Conservation (phyloP, 2,797 vertebrate genomes). For the Chaetodon trifasciatus region DNA sequence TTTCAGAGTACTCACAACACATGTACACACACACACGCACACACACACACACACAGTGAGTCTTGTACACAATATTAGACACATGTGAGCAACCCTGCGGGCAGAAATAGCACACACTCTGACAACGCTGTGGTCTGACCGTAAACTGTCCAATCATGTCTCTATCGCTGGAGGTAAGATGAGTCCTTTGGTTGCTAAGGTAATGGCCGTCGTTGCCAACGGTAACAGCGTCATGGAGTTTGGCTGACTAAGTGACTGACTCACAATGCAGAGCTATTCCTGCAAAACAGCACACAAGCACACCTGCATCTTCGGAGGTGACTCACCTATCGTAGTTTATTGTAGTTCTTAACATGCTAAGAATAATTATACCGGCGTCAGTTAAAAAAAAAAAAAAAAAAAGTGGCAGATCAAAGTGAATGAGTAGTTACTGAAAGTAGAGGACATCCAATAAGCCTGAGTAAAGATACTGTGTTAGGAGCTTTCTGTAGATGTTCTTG, state of each 20-base stretch:
- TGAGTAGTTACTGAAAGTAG: neutral
- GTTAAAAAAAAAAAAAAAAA: neutral
- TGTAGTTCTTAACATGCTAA: neutral
- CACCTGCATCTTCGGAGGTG: neutral
- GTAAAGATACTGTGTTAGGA: neutral
- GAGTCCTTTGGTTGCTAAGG: conserved; percentile 34
- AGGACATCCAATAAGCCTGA: neutral
- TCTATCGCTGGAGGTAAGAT: conserved; percentile 27
- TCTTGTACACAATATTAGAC: neutral
- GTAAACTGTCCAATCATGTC: conserved; percentile 11
- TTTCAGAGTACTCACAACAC: neutral
- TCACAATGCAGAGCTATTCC: conserved; percentile 34
- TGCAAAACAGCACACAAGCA: neutral
- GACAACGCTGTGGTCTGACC: conserved; percentile 7
- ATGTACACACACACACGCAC: neutral
- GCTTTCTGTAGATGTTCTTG: neutral
- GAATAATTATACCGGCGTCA: neutral
- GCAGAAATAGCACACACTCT: neutral
- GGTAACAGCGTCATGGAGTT: conserved; percentile 17
- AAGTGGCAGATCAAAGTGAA: neutral
- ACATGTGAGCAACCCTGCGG: neutral
- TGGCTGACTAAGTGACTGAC: conserved; percentile 23
- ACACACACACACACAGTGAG: no score
- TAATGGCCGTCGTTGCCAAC: conserved; percentile 26
- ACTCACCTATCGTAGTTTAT: neutral